phyloP scores from a whole-genome alignment of 1,140 invertebrate genomes.

The Thaumatotibia leucotreta region DNA sequence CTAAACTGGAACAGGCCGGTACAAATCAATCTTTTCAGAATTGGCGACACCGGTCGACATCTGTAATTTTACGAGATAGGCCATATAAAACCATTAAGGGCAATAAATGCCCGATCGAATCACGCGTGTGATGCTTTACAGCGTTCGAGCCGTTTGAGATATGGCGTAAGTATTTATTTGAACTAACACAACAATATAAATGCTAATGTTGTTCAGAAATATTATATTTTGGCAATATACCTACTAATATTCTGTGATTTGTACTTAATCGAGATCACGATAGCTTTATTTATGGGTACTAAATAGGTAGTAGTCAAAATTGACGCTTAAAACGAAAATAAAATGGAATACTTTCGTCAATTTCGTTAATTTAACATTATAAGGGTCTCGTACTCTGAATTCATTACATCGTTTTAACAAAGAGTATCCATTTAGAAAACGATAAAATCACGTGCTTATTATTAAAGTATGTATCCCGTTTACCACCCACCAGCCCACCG shows the following conservation, averaged over 20 bases:
- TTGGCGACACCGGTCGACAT: conserved; percentile 25
- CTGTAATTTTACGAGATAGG: conserved; percentile 38
- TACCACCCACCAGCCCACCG: too few species aligned
- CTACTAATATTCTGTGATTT: background rate
- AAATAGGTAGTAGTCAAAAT: too few species aligned
- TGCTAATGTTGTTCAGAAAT: background rate
- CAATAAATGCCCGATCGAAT: conserved; percentile 41
- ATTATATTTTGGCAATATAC: background rate
- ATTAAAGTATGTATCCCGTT: too few species aligned
- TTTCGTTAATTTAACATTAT: too few species aligned
- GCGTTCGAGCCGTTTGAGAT: conserved; percentile 31
- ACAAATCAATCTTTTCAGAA: conserved; percentile 31
- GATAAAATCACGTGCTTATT: too few species aligned
- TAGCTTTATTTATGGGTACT: too few species aligned
- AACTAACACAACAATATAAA: background rate
- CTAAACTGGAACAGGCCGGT: conserved; percentile 16
- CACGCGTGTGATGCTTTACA: conserved; percentile 38
- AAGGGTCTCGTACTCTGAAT: too few species aligned
- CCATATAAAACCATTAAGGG: conserved; percentile 48
- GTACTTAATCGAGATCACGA: too few species aligned
- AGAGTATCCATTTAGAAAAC: too few species aligned
- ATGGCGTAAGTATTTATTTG: conserved; percentile 18
- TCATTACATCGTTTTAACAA: too few species aligned
- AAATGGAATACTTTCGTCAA: too few species aligned
- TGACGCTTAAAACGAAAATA: too few species aligned